A percentile compares a stretch with the other conserved stretches of the same genome.
Evolutionary conservation across 2,113 vertebrate genomes (phyloP).

Genomic region (Lethenteron reissneri): DNA sequence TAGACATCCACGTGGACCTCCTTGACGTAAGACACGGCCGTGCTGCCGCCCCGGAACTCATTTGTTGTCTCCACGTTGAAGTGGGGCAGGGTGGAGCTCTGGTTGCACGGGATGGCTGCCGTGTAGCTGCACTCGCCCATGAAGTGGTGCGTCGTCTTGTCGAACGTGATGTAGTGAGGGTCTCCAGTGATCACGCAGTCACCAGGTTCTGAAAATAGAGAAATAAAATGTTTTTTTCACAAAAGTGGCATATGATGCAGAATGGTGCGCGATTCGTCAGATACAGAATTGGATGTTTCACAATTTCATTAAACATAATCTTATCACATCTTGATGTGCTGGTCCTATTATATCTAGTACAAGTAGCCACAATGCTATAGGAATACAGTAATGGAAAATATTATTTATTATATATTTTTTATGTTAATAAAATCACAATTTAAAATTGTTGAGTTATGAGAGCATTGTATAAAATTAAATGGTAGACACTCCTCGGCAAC

Average conservation of each 20-base stretch:
- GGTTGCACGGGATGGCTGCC: slow-evolving; percentile 13
- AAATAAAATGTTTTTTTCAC: neutral
- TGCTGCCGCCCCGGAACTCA: slow-evolving; percentile 15
- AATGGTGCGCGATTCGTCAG: neutral
- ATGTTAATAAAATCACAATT: no score
- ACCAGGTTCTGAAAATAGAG: slow-evolving; percentile 26
- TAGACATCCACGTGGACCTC: slow-evolving; percentile 14
- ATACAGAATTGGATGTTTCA: neutral
- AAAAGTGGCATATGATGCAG: neutral
- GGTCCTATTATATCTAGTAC: no score
- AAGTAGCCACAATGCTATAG: no score
- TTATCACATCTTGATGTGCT: no score
- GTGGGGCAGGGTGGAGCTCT: slow-evolving; percentile 11
- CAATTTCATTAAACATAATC: no score
- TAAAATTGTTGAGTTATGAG: no score
- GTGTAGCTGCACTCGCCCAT: slow-evolving; percentile 18
- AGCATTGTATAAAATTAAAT: no score
- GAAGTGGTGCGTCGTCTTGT: slow-evolving; percentile 16
- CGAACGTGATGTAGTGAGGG: slow-evolving; percentile 16
- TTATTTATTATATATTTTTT: no score
- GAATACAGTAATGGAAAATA: no score
- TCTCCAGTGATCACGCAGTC: slow-evolving; percentile 16
- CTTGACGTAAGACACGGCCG: slow-evolving; percentile 13
- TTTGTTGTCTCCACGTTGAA: slow-evolving; percentile 18
- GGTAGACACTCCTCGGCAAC: no score